phyloP scores from a whole-genome alignment of 1,140 invertebrate genomes.

The Trissolcus basalis region DNA sequence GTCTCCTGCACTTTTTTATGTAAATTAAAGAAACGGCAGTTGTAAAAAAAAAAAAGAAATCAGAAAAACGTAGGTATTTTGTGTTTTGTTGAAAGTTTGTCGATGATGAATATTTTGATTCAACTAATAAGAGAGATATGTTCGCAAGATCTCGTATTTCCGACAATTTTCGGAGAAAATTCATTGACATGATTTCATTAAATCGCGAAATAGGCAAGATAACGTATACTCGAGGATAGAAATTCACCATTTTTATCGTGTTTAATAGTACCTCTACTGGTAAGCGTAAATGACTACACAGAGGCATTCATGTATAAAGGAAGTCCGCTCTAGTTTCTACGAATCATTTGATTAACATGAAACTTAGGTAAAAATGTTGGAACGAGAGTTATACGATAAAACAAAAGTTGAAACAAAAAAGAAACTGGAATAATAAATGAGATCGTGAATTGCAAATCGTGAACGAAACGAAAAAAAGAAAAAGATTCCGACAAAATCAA shows the following conservation, averaged over 20 bases:
- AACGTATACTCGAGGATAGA: conserved; percentile 18
- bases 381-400: conserved; percentile 1
- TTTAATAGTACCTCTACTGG: conserved; percentile 35
- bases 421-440: background rate
- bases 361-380: conserved; percentile 25
- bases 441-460: background rate
- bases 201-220: conserved; percentile 13
- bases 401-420: background rate
- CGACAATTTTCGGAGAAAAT: background rate
- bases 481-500: conserved; percentile 5
- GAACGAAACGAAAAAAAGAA: background rate
- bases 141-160: background rate
- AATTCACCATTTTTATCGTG: conserved; percentile 28
- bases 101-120: too few relatives aligned
- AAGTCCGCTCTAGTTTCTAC: conserved; percentile 50
- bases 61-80: too few relatives aligned
- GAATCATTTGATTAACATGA: conserved; percentile 45
- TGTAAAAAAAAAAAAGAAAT: too few relatives aligned
- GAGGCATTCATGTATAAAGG: conserved; percentile 44
- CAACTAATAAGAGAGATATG: too few relatives aligned
- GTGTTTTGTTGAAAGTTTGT: too few relatives aligned
- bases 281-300: conserved; percentile 33
- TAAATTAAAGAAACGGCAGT: too few relatives aligned
- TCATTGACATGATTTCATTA: background rate
- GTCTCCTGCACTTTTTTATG: background rate